phyloP scores from a whole-genome alignment of 1,140 invertebrate genomes.

The Trichonephila inaurata region DNA sequence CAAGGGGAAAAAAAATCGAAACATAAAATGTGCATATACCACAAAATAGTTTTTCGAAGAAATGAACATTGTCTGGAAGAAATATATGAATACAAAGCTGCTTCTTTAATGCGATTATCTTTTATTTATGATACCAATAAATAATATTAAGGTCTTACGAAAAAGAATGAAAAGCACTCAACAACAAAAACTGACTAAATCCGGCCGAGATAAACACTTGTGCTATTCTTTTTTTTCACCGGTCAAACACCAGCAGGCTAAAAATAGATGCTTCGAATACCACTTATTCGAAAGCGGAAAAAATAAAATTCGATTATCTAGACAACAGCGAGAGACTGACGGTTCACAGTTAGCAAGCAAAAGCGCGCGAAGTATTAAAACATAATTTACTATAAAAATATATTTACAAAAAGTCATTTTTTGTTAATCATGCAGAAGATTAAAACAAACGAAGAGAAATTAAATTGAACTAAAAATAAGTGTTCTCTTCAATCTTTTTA shows the following conservation, averaged over 20 bases:
- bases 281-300: not conserved
- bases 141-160: not conserved
- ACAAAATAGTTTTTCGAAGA: not conserved
- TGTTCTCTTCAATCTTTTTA: too few relatives aligned
- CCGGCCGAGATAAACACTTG: not conserved
- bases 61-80: not conserved
- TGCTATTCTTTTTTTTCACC: not conserved
- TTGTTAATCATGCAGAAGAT: too few relatives aligned
- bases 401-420: too few relatives aligned
- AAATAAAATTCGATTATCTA: too few relatives aligned
- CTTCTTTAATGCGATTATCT: constrained; percentile 18
- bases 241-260: not conserved
- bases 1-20: not conserved
- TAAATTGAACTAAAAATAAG: too few relatives aligned
- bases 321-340: too few relatives aligned
- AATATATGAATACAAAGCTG: not conserved
- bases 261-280: not conserved
- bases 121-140: constrained; percentile 15
- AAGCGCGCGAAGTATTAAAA: too few relatives aligned
- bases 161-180: constrained; percentile 5
- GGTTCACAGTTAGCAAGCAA: too few relatives aligned
- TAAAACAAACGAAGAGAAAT: too few relatives aligned
- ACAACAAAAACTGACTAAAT: constrained; percentile 10
- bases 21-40: not conserved
- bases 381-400: too few relatives aligned